Base-by-base conservation (phyloP, 2,888 invertebrate genomes). In the Diploptera punctata region DNA sequence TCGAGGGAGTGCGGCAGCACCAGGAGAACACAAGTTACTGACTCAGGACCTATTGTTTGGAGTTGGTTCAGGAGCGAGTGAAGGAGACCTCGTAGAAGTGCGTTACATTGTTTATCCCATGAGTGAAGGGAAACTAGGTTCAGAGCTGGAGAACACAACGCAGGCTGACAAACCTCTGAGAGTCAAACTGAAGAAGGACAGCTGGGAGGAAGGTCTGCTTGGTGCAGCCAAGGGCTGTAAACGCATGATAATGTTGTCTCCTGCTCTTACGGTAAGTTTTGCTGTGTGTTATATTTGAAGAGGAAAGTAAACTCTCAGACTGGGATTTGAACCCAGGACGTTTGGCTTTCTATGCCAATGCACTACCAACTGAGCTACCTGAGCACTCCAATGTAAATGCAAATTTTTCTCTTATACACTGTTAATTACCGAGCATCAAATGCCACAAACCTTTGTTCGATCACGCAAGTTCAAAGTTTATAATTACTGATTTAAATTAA, bases 121-220 rank as follows among this genome's bases (percentile, higher is more conserved):
- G 10, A 43, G 68, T 18, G 31, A 26, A 16, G 65, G 69, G 2
- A 71, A 68, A 52, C 52, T 73, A 13, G 73, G 67, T 44, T 16
- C 57, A 73, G 68, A 68, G 29, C 49, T 75, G 16, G 75, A 73
- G 43, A 70, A 21, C 47, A 75, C 57, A 62, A 19, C 43, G n/a
- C 18, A 67, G 24, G 49, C 54, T 10, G 70, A 70, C 0, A 75
- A 70, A 33, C 73, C 73, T 4, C 68, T 67, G 44, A 65, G 71
- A 19, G 75, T 73, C 44, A 75, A 75, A 19, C 49, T 75, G 21
- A 68, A 69, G 31, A 62, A 49, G 26, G 70, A 57, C 44, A 73
- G 68, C 10, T 75, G 75, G 75, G 75, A 75, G 26, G 73, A 75
- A 70, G 73, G 72, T 2, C 68, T 75, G 19, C 24, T 72, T 43